Percentiles rank a stretch among this genome's conserved stretches.
phyloP scores from a whole-genome alignment of 2,113 vertebrate genomes.

The Micronycteris hirsuta region DNA sequence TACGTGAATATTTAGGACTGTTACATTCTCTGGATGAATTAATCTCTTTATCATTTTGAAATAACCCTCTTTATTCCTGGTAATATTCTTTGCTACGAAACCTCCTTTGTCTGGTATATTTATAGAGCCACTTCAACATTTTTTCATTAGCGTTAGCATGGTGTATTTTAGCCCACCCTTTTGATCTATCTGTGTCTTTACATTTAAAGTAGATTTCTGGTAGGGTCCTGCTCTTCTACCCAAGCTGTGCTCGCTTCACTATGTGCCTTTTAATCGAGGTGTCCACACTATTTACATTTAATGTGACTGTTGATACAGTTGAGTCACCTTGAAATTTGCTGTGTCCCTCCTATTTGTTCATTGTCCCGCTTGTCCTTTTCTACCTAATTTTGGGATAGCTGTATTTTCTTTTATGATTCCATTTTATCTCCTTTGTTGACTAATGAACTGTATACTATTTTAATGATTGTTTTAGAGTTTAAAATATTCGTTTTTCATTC shows the following conservation, averaged over 20 bases:
- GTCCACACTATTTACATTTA: not conserved
- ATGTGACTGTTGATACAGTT: not conserved
- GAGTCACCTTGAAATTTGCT: not conserved
- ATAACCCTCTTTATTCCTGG: not conserved
- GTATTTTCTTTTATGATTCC: not conserved
- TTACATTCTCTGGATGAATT: not conserved
- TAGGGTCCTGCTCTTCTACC: not conserved
- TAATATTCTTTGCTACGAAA: not conserved
- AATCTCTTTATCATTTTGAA: not conserved
- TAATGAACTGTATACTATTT: not conserved
- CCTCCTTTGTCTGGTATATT: not conserved
- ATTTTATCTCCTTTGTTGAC: not conserved
- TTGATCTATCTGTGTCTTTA: not conserved
- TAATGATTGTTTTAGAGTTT: not conserved
- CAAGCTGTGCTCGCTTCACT: not conserved
- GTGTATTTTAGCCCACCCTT: not conserved
- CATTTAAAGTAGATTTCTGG: not conserved
- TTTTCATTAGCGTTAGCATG: not conserved
- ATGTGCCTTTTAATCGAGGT: not conserved
- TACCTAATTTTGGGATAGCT: not conserved
- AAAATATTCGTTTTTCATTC: not conserved
- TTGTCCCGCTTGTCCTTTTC: not conserved
- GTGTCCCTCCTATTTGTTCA: not conserved
- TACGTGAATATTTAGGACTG: not conserved
- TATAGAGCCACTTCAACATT: not conserved